Percentiles rank a stretch among this genome's conserved stretches.
phyloP scores from a whole-genome alignment of 2,113 vertebrate genomes.

The Rana temporaria region DNA sequence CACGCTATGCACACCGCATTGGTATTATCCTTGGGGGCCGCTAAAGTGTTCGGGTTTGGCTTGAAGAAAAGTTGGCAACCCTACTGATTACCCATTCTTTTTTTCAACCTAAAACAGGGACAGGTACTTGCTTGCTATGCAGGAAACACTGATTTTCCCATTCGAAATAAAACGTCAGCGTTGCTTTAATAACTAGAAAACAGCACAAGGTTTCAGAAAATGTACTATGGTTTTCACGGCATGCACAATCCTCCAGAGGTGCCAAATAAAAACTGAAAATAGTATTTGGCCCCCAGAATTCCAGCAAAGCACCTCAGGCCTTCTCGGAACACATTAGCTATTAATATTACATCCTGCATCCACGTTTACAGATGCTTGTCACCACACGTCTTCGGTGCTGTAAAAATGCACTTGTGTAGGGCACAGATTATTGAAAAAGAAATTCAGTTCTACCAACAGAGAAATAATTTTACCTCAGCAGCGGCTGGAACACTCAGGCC shows the following conservation, averaged over 20 bases:
- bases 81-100: no score
- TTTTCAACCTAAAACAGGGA: no score
- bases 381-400: background rate
- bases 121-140: no score
- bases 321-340: background rate
- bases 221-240: slow-evolving; percentile 2
- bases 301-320: background rate
- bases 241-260: background rate
- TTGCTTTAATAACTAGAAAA: background rate
- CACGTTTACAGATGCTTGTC: slow-evolving; percentile 22
- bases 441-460: background rate
- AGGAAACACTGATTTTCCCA: no score
- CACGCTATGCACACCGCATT: no score
- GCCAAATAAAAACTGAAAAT: slow-evolving; percentile 28
- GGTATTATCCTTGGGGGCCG: no score
- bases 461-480: background rate
- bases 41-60: no score
- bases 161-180: no score
- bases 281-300: slow-evolving; percentile 33
- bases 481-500: background rate
- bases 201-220: background rate
- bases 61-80: no score
- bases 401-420: slow-evolving; percentile 21
- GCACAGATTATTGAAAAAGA: slow-evolving; percentile 4
- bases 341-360: background rate